A percentile compares a stretch with the other conserved stretches of the same genome.
These are phyloP conservation scores for Mormyrops attenuatus DNA, from an alignment of 2,797 vertebrate species.

Conservation along the genomic window DNA sequence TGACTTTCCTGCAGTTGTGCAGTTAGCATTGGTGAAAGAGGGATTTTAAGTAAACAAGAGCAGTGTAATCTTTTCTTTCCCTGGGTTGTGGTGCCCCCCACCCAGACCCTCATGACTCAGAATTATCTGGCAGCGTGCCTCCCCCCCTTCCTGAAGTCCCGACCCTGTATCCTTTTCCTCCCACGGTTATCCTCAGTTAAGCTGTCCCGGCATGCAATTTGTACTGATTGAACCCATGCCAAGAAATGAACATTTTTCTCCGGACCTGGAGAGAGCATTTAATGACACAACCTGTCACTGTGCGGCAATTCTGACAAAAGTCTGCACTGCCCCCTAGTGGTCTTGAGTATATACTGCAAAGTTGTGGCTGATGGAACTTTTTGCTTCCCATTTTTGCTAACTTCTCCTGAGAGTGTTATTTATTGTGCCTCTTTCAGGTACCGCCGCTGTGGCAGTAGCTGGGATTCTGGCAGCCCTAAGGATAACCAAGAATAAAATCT, in stretches of 20 bases:
- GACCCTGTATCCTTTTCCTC: background rate
- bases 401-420: background rate
- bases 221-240: background rate
- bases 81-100: background rate
- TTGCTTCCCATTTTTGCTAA: background rate
- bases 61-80: background rate
- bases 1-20: background rate
- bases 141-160: background rate
- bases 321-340: background rate
- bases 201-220: background rate
- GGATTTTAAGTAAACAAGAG: background rate
- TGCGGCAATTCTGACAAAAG: background rate
- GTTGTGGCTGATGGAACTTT: background rate
- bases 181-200: background rate
- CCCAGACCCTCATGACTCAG: slow-evolving; percentile 1
- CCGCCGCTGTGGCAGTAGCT: slow-evolving; percentile 88
- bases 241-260: background rate
- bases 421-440: slow-evolving; percentile 64
- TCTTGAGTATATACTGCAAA: background rate
- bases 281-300: background rate
- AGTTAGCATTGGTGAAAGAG: background rate
- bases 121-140: background rate
- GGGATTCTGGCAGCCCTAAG: slow-evolving; percentile 83
- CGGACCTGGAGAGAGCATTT: background rate
- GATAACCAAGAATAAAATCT: slow-evolving; percentile 86